Percentiles rank a stretch among this genome's conserved stretches.
These are phyloP conservation scores for Leptopilina syphax DNA, from an alignment of 2,888 invertebrate species.

Conservation along the genomic window DNA sequence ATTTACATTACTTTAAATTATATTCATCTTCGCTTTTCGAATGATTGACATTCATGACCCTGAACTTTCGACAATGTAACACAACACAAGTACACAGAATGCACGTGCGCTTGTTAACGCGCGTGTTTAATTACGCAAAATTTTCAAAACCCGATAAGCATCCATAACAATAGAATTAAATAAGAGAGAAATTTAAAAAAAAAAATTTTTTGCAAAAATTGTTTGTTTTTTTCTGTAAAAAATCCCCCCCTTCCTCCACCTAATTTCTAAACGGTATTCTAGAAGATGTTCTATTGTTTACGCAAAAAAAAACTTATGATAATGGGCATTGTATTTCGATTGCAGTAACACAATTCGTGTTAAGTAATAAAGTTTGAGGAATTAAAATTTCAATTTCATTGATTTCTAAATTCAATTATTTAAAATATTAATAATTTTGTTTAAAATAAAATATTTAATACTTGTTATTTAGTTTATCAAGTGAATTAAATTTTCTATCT, in stretches of 20 bases:
- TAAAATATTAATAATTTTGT: no score
- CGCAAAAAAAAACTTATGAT: conserved; percentile 36
- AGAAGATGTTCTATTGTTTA: no score
- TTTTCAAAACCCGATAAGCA: conserved; percentile 54
- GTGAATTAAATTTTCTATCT: no score
- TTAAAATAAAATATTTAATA: no score
- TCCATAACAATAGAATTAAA: conserved; percentile 40
- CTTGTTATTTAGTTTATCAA: no score
- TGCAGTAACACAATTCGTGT: conserved; percentile 44
- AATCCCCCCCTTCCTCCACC: no score
- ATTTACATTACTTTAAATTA: neutral
- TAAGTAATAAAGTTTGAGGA: neutral
- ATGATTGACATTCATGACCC: neutral
- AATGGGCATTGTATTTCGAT: conserved; percentile 37
- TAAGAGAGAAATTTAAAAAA: no score
- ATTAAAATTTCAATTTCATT: no score
- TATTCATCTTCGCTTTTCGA: neutral
- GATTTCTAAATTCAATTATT: no score
- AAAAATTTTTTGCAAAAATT: no score
- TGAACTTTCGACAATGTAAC: conserved; percentile 19
- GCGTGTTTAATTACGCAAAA: conserved; percentile 55
- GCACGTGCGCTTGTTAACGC: conserved; percentile 26
- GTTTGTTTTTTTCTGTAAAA: no score
- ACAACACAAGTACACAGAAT: neutral
- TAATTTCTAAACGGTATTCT: no score